Percentiles rank a stretch among this genome's conserved stretches.
Evolutionary conservation across 2,113 vertebrate genomes (phyloP).

Genomic region (Rhynchopsitta pachyrhyncha): DNA sequence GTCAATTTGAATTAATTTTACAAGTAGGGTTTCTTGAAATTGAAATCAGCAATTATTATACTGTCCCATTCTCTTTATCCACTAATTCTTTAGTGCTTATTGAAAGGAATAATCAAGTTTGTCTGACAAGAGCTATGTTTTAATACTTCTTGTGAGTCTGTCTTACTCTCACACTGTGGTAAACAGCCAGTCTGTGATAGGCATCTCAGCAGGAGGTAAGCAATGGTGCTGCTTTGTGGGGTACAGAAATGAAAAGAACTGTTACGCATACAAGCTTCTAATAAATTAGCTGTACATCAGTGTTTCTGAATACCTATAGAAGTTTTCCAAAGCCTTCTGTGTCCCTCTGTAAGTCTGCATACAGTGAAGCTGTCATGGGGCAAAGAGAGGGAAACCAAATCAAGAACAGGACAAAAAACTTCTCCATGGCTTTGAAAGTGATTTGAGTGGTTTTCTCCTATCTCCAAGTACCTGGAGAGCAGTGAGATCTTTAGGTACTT

Average conservation of each 20-base stretch:
- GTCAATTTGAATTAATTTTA: constrained; percentile 23
- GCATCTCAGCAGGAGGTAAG: background rate
- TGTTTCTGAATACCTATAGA: background rate
- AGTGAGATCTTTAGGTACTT: background rate
- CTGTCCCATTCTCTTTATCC: background rate
- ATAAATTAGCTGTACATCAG: background rate
- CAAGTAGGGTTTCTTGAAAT: background rate
- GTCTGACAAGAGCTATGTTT: background rate
- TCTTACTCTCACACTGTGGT: background rate
- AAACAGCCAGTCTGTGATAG: background rate
- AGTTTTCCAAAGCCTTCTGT: background rate
- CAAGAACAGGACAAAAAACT: background rate
- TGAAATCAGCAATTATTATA: background rate
- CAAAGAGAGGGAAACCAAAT: background rate
- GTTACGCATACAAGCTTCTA: background rate
- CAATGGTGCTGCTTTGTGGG: background rate
- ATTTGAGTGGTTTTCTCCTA: background rate
- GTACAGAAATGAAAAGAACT: background rate
- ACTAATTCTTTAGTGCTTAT: background rate
- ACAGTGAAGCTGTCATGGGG: background rate
- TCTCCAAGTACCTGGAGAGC: background rate
- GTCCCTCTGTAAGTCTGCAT: background rate
- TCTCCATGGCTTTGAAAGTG: background rate
- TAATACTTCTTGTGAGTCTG: background rate
- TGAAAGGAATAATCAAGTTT: constrained; percentile 27